Evolutionary conservation across 2,888 invertebrate genomes (phyloP), one percentile per base, ranked within the genome.

Genomic region (Eretmocerus hayati): DNA sequence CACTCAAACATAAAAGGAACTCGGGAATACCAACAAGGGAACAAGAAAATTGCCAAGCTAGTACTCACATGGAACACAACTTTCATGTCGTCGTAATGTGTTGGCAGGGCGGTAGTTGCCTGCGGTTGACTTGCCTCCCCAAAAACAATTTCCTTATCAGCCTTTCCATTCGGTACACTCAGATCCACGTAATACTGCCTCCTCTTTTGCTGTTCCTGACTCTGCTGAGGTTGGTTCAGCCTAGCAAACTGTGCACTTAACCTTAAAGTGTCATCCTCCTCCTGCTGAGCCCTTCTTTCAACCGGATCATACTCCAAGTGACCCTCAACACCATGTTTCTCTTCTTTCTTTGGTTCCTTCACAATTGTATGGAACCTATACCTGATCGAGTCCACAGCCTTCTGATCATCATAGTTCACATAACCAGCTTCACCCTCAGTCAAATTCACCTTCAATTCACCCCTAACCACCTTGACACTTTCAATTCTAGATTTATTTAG

Each of bases 361-460:
- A 62, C 58, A 16, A 68, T 51, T 1, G 67, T 69, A 48, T 69
- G 69, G 48, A 69, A 71, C 32, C 68, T 55, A 50, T 70, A 71
- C 22, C 64, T 60, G 26, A 70, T 62, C 4, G 64, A 60, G 44
- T 69, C 69, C 18, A 68, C 42, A 20, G 63, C 65, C 13, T 58
- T 56, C 3, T 64, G 56, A 42, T 71, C 65, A 39, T 62, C 66
- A 48, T 69, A 70, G 37, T 64, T 70, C 11, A 70, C 66, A 53
- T 67, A 70, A 1, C 69, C 71, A 11, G 68, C 65, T 30, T 68
- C 68, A 13, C 60, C 42, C 15, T 70, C 68, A 49, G 64, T 69
- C 21, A 69, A 52, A 35, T 70, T 67, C 3, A 67, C 62, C 33
- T 61, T 64, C 2, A 67, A 50, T 23, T 58, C 58, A 13, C 69